Base-by-base conservation (phyloP, 2,113 vertebrate genomes). In the Rutilus rutilus region DNA sequence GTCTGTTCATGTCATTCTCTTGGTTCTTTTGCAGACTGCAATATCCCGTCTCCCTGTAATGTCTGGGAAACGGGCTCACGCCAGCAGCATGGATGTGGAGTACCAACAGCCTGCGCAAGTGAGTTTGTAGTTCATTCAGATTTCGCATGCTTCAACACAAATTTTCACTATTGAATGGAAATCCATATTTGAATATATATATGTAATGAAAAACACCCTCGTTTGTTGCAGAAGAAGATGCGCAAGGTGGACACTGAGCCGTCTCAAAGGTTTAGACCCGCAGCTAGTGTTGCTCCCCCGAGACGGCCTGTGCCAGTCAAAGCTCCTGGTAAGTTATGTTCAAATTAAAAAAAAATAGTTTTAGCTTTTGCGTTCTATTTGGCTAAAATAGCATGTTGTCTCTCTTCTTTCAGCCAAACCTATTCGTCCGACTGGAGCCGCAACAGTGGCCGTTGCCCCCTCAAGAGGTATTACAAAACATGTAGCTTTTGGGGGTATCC, bases 11-110 rank as follows among this genome's bases (percentile, higher is more conserved):
- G 19, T 47, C 17, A 10, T 60, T 14, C 57, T 23, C 27, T 25
- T 45, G 65, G 2, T 54, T 52, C 6, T 62, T 77, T 50, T 64
- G 2, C 47, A 91, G 88, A 92, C 42, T 25, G 89, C 81, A 30
- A 6, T 89, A 86, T 95, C 95, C 5, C 92, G 93, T 17, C 87
- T 95, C 76, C 95, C 95, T 1, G 92, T 95, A 0, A 93, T 92
- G 84, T 65, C 92, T 19, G 87, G 30, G 7, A 95, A 95, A 78
- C 90, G 95, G 64, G 86, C 89, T 52, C 91, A 90, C 0, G 90
- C 88, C 57, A 89, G 83, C 88, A 89, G 82, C 67, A 69, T 47
- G 6, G 88, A 89, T 45, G 0, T 91, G 92, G 85, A 94, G 88
- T 10, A 91, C 7, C n/a, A 39, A 6, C 92, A 89, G 0, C 94